phyloP scores from a whole-genome alignment of 2,888 invertebrate genomes.

The Elysia crispata region DNA sequence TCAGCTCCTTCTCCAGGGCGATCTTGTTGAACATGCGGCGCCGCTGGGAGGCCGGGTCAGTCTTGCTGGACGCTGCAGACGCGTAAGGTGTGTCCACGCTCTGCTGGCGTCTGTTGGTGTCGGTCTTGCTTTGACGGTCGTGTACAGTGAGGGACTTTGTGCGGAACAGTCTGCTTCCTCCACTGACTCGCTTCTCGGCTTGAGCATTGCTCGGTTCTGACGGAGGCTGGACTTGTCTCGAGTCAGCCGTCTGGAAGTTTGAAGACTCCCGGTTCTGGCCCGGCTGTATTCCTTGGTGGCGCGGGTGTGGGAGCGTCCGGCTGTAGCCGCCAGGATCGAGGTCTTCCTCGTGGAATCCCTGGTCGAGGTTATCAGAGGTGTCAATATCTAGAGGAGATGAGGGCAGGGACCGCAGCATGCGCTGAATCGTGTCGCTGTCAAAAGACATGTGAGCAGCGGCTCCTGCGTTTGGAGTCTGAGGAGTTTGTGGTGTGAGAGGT shows the following conservation, averaged over 20 bases:
- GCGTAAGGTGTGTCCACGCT: constrained; percentile 36
- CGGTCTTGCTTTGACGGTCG: constrained; percentile 51
- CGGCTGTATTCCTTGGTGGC: constrained; percentile 27
- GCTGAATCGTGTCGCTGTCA: constrained; percentile 91
- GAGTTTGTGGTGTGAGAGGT: constrained; percentile 72
- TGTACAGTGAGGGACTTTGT: constrained; percentile 59
- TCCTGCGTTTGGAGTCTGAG: constrained; percentile 64
- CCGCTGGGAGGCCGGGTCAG: constrained; percentile 38
- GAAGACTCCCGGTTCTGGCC: not conserved
- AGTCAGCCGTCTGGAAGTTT: not conserved
- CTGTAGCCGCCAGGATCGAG: constrained; percentile 35
- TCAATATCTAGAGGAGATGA: constrained; percentile 62
- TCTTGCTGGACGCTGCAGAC: not conserved
- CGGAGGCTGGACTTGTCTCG: too few species aligned
- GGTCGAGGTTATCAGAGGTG: constrained; percentile 60
- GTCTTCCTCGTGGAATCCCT: constrained; percentile 68
- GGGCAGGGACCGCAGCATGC: constrained; percentile 96
- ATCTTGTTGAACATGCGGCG: constrained; percentile 56
- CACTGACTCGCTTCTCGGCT: constrained; percentile 15
- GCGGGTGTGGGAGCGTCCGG: constrained; percentile 25
- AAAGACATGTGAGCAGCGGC: constrained; percentile 77
- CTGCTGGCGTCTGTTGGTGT: constrained; percentile 35
- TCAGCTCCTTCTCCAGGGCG: constrained; percentile 66
- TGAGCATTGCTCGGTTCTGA: too few species aligned
- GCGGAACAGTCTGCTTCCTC: constrained; percentile 51